Evolutionary conservation across 2,113 vertebrate species (phyloP), one percentile per base, ranked within the genome.

Genomic region (Hiodon alosoides): DNA sequence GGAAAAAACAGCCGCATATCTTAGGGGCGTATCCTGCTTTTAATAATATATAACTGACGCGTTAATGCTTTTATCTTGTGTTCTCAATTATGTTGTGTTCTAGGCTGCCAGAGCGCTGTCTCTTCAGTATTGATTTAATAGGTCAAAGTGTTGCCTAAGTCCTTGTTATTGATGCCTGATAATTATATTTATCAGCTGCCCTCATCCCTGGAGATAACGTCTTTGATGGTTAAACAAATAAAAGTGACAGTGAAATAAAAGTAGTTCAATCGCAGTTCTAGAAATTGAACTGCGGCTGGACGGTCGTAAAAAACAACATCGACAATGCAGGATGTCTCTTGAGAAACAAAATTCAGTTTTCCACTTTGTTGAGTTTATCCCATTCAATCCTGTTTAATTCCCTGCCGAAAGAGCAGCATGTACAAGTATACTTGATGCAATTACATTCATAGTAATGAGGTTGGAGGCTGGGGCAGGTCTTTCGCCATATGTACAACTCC

Each of bases 121-220:
- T 78, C 80, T 48, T 74, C 70, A 71, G 78, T 71, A 78, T 83
- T 79, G 72, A 84, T 85, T 77, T 76, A 77, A 67, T 74, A 79
- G 85, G 81, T 86, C 83, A 83, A 50, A 79, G 79, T 81, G 79
- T 81, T 78, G 78, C 64, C 48, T 80, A 54, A 7, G 69, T 73
- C 48, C 31, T 79, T 75, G 74, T 77, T 75, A 51, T 73, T 10
- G 50, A 48, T 69, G 62, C 68, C 74, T 48, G 53, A 75, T 74
- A 80, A 72, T 74, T 68, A 74, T 72, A 58, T 51, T 9, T 79
- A 70, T 73, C 52, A 69, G 51, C 48, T 68, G 70, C n/a, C 70
- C 46, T 58, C 67, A 17, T 75, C 78, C 79, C 71, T 51, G 16
- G 80, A 81, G 79, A 82, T 75, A 8, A 48, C 65, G 47, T 3